A percentile compares a stretch with the other conserved stretches of the same genome.
Conservation (phyloP, 2,113 vertebrate genomes). For the Tachysurus fulvidraco region DNA sequence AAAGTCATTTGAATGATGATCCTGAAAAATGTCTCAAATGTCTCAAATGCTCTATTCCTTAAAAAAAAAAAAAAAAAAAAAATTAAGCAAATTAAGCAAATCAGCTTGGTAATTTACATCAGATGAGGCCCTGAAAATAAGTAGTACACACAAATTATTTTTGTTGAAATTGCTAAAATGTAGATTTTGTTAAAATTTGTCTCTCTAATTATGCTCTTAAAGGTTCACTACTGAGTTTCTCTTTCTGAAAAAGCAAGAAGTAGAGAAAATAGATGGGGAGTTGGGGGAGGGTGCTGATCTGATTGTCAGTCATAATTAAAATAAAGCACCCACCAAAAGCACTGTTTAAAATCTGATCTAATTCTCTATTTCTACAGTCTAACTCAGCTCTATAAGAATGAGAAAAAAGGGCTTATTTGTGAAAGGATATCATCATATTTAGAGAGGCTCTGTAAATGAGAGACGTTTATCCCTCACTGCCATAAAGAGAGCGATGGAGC, state of each 20-base stretch:
- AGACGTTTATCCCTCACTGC: conserved; percentile 75
- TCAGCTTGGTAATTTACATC: not conserved
- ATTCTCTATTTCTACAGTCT: not conserved
- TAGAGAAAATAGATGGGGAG: not conserved
- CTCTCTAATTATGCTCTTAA: not conserved
- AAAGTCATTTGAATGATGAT: conserved; percentile 66
- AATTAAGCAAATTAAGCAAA: not conserved
- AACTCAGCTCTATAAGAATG: not conserved
- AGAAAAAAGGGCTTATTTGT: conserved; percentile 61
- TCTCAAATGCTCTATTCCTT: not conserved
- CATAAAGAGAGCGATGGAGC: conserved; percentile 80
- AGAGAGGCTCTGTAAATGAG: conserved; percentile 79
- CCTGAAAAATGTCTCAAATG: not conserved
- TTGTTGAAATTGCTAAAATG: not conserved
- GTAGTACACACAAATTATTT: conserved; percentile 26
- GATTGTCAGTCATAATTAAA: not conserved
- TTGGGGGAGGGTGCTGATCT: too few relatives aligned
- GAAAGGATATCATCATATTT: conserved; percentile 50
- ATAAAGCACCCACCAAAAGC: not conserved
- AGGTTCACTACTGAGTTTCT: not conserved
- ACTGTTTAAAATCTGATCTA: not conserved
- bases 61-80: not conserved
- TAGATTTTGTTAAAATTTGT: not conserved
- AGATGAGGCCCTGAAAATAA: conserved; percentile 61
- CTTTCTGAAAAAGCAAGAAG: not conserved